phyloP scores from a whole-genome alignment of 2,113 vertebrate genomes.

The Pterocles gutturalis region DNA sequence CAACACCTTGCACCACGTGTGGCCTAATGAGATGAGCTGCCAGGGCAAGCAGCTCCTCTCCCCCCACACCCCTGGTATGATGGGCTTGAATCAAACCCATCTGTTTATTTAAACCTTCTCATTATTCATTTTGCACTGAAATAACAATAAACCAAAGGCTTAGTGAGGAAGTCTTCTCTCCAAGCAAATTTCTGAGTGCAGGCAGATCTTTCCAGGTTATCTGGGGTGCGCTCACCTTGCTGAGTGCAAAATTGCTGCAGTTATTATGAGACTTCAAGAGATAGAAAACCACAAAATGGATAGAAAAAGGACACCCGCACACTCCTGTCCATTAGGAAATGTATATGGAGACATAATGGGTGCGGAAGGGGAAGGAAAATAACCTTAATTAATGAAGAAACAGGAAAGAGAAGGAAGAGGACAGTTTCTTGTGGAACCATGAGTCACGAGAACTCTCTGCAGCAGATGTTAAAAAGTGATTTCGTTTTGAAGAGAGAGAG shows the following conservation, averaged over 20 bases:
- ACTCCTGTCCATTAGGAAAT: neutral
- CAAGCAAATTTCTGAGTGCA: slow-evolving; percentile 4
- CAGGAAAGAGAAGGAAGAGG: slow-evolving; percentile 19
- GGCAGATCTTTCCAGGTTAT: slow-evolving; percentile 29
- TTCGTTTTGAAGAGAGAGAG: slow-evolving; percentile 48
- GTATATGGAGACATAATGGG: neutral
- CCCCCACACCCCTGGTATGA: neutral
- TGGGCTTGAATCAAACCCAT: slow-evolving; percentile 43
- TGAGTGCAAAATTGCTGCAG: neutral
- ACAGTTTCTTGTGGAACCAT: neutral
- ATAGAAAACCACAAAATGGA: neutral
- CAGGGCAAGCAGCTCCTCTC: slow-evolving; percentile 51
- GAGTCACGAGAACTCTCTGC: slow-evolving; percentile 35
- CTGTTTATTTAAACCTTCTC: slow-evolving; percentile 55
- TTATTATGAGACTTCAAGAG: neutral
- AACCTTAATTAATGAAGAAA: slow-evolving; percentile 18
- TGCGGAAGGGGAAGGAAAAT: slow-evolving; percentile 13
- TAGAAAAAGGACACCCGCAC: neutral
- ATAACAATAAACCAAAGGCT: slow-evolving; percentile 53
- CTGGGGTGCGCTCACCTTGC: slow-evolving; percentile 38
- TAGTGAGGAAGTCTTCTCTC: slow-evolving; percentile 17
- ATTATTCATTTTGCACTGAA: slow-evolving; percentile 56
- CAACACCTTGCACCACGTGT: slow-evolving; percentile 28
- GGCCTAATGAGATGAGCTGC: slow-evolving; percentile 43
- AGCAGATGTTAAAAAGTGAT: slow-evolving; percentile 62